Percentiles rank a stretch among this genome's conserved stretches.
These are phyloP conservation scores for Epinotia brunnichana DNA, from an alignment of 2,888 invertebrate genomes.

Conservation along the genomic window DNA sequence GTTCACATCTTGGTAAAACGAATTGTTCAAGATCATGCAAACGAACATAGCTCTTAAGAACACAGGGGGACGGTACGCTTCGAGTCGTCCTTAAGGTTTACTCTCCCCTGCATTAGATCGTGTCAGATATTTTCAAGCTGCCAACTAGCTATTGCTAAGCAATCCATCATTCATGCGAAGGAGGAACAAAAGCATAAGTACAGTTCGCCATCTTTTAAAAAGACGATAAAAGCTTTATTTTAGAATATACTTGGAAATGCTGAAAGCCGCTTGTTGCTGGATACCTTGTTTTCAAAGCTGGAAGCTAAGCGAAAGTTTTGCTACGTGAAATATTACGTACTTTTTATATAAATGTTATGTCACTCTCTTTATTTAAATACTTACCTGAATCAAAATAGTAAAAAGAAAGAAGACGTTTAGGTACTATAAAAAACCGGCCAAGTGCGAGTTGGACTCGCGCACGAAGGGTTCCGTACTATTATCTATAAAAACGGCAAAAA, in stretches of 20 bases:
- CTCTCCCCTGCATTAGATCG: slow-evolving; percentile 61
- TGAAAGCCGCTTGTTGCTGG: slow-evolving; percentile 2
- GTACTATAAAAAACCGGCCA: too few relatives aligned
- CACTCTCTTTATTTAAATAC: background rate
- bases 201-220: slow-evolving; percentile 31
- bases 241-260: slow-evolving; percentile 26
- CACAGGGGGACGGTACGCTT: slow-evolving; percentile 51
- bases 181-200: slow-evolving; percentile 65
- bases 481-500: too few relatives aligned
- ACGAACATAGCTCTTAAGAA: slow-evolving; percentile 67
- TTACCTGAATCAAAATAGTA: too few relatives aligned
- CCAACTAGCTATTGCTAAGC: slow-evolving; percentile 70
- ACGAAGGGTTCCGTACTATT: too few relatives aligned
- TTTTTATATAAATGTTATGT: background rate
- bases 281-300: background rate
- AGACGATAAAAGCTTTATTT: slow-evolving; percentile 20
- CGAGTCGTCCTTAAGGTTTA: slow-evolving; percentile 53
- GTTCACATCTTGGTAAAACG: slow-evolving; percentile 79
- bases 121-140: slow-evolving; percentile 69
- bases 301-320: background rate
- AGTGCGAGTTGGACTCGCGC: too few relatives aligned
- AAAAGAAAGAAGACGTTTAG: too few relatives aligned
- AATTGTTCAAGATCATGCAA: slow-evolving; percentile 69
- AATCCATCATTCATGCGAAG: slow-evolving; percentile 75
- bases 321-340: background rate